Percentiles rank a stretch among this genome's conserved stretches.
Conservation (phyloP, 2,797 vertebrate species). For the Eospalax fontanierii region DNA sequence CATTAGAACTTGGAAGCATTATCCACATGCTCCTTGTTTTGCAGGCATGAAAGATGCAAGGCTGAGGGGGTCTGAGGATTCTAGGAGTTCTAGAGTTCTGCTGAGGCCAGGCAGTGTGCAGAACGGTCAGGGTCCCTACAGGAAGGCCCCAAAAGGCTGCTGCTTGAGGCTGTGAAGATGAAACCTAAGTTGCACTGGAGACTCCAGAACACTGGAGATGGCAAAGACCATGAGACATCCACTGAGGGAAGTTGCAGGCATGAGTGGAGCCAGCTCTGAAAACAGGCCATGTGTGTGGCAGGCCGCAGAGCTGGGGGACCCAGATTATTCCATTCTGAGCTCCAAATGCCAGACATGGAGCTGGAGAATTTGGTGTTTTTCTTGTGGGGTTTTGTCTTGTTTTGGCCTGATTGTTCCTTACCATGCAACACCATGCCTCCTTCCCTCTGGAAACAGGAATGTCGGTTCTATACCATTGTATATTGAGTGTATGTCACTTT, state of each 20-base stretch:
- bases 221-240: not conserved
- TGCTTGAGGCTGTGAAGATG: not conserved
- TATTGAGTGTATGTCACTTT: not conserved
- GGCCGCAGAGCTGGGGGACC: not conserved
- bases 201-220: not conserved
- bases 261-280: not conserved
- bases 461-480: not conserved
- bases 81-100: not conserved
- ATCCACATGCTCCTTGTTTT: not conserved
- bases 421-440: too few relatives aligned
- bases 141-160: not conserved
- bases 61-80: not conserved
- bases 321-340: not conserved
- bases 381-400: not conserved
- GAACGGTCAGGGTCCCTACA: not conserved
- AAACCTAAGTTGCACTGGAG: not conserved
- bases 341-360: not conserved
- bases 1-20: not conserved
- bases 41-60: not conserved
- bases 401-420: not conserved
- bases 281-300: not conserved
- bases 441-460: not conserved
- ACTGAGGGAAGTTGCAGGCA: not conserved
- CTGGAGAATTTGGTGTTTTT: not conserved
- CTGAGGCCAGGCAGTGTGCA: not conserved